Base-by-base conservation (phyloP, 1,140 invertebrate species). In the Drosophila sproati region DNA sequence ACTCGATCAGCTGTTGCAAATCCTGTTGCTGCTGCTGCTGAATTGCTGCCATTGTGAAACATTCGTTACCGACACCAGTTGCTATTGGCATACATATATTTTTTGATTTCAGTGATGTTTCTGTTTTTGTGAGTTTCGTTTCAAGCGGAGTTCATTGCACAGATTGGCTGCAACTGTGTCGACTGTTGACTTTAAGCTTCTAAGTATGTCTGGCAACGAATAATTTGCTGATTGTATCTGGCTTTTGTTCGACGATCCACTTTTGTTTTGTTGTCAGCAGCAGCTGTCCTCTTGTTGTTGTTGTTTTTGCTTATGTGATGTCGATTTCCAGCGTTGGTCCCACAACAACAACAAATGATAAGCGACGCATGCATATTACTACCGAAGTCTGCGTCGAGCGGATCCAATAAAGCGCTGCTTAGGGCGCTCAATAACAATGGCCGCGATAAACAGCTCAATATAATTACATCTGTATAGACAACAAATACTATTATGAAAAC, bases 361-460 rank as follows among this genome's bases (percentile, higher is more conserved):
- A 82, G 50, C 32, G 64, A 39, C 52, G 62, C 79, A 78, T 73
- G 69, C 83, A 86, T 86, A 82, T 77, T 86, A 71, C 60, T 48
- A 50, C 41, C 50, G 74, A 48, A 7, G 43, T 48, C 51, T 47
- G 56, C 56, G 50, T 37, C 43, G 41, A 7, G 29, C 62, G 57
- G 47, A 50, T 63, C 39, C 32, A 71, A 52, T 47, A 41, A 63
- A 47, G 29, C 52, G 39, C 60, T 47, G 59, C 52, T 63, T 63
- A 59, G 41, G 52, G 57, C 51, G 66, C 56, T 69, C 50, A 56
- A 70, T 20, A 63, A 62, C 37, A 74, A 57, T 52, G 54, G 29
- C 34, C 6, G 62, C 41, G 68, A 75, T 64, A 63, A 71, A 63
- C 57, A 47, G 48, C 31, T 52, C 63, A 56, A 55, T 66, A 20